Evolutionary conservation across 2,888 invertebrate species (phyloP).

Genomic region (Meiosimyza decipiens): DNA sequence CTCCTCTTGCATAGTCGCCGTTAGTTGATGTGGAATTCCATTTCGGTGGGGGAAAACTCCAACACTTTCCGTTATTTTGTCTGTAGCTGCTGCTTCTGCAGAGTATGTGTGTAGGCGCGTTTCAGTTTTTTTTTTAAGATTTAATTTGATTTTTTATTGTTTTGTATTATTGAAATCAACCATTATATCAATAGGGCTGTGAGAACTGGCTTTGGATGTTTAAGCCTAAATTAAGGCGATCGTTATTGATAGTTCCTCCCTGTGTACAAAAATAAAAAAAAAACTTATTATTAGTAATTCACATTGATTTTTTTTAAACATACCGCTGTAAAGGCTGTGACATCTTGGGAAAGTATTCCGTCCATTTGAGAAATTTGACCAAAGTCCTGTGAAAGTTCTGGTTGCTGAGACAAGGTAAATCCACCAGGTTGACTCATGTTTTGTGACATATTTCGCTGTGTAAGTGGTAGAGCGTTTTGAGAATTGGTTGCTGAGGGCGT

Average conservation of each 20-base stretch:
- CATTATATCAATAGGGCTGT: conserved; percentile 65
- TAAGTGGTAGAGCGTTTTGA: conserved; percentile 74
- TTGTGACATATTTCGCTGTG: conserved; percentile 82
- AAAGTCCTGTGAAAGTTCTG: conserved; percentile 66
- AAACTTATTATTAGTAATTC: neutral
- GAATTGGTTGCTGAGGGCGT: conserved; percentile 6
- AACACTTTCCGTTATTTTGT: conserved; percentile 33
- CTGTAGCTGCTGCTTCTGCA: conserved; percentile 45
- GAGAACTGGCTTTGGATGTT: conserved; percentile 65
- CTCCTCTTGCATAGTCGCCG: conserved; percentile 33
- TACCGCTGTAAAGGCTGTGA: conserved; percentile 57
- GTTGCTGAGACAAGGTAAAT: conserved; percentile 76
- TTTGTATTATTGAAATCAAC: conserved; percentile 45
- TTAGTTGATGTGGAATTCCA: conserved; percentile 27
- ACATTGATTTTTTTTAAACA: conserved; percentile 38
- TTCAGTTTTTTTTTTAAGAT: conserved; percentile 37
- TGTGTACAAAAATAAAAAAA: conserved; percentile 21
- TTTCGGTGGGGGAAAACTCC: conserved; percentile 25
- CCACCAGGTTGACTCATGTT: conserved; percentile 75
- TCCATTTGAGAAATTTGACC: conserved; percentile 85
- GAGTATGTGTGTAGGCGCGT: conserved; percentile 40
- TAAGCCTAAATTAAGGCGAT: conserved; percentile 57
- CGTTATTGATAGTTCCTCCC: conserved; percentile 50
- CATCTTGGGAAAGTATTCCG: conserved; percentile 91
- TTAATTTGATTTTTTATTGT: conserved; percentile 44